These are phyloP conservation scores for Disparrhopalites patrizii DNA, from an alignment of 2,888 invertebrate genomes.

Conservation along the genomic window DNA sequence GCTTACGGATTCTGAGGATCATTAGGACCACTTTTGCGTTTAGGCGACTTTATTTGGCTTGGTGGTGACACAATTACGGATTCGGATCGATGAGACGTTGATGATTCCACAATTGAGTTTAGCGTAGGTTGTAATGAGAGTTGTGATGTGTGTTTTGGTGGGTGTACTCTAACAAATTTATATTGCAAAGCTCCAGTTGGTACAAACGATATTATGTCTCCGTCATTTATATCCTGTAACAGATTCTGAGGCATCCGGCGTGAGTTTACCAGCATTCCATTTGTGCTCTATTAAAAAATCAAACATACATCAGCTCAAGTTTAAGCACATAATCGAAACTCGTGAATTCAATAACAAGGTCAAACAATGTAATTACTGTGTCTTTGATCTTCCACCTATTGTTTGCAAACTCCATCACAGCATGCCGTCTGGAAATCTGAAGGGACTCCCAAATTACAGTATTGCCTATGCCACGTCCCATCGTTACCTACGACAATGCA, in stretches of 20 bases:
- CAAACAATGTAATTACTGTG: conserved; percentile 1
- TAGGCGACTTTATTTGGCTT: background rate
- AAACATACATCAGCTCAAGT: background rate
- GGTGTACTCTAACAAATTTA: conserved; percentile 25
- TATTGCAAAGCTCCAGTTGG: conserved; percentile 43
- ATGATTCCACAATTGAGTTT: conserved; percentile 1
- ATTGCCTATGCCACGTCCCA: conserved; percentile 38
- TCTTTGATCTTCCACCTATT: conserved; percentile 22
- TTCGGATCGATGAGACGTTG: background rate
- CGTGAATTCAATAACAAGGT: background rate
- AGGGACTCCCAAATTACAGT: conserved; percentile 37
- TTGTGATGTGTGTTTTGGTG: background rate
- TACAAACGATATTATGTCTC: conserved; percentile 38
- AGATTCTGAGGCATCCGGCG: conserved; percentile 29
- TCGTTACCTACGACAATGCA: conserved; percentile 31
- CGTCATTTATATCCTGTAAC: conserved; percentile 28
- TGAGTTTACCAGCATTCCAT: conserved; percentile 39
- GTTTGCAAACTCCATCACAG: conserved; percentile 31
- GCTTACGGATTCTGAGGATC: background rate
- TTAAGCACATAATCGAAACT: no score
- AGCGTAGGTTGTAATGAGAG: background rate
- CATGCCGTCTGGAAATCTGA: conserved; percentile 42
- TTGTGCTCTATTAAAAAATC: conserved; percentile 39
- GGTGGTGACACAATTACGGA: background rate
- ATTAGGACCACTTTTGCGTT: background rate